A percentile compares a stretch with the other conserved stretches of the same genome.
Conservation (phyloP, 2,888 invertebrate species). For the Hipparchia sbordonii region DNA sequence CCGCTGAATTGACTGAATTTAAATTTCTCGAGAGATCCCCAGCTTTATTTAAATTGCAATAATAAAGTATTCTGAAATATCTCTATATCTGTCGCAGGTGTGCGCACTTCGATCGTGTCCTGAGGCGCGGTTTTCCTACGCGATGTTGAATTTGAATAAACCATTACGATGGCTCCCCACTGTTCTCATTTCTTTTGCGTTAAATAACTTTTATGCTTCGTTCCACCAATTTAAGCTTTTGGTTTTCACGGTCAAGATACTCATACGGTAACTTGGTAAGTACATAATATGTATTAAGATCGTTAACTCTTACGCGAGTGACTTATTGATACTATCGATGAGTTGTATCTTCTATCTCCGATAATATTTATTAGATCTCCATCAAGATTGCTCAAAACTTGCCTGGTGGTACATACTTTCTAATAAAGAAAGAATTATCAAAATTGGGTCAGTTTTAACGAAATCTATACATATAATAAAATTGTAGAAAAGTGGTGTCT, state of each 20-base stretch:
- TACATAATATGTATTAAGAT: too few species aligned
- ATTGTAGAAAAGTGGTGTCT: too few species aligned
- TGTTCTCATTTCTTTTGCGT: constrained; percentile 40
- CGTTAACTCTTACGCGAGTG: too few species aligned
- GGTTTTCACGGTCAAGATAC: not conserved
- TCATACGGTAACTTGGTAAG: too few species aligned
- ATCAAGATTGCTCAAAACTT: too few species aligned
- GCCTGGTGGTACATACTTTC: too few species aligned
- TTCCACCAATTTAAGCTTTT: constrained; percentile 33
- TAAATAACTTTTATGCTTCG: constrained; percentile 38
- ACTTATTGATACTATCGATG: too few species aligned
- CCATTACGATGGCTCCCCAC: constrained; percentile 57
- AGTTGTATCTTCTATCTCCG: too few species aligned
- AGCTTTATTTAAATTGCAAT: constrained; percentile 20
- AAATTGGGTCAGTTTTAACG: too few species aligned
- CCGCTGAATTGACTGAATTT: constrained; percentile 9
- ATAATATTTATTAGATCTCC: too few species aligned
- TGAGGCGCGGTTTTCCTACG: constrained; percentile 59
- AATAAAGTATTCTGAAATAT: constrained; percentile 28
- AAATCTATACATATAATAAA: too few species aligned
- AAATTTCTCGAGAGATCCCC: constrained; percentile 6
- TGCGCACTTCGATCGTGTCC: constrained; percentile 57
- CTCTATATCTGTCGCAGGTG: constrained; percentile 59
- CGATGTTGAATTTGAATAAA: constrained; percentile 76
- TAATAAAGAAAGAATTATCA: too few species aligned